Conservation (phyloP, 2,888 invertebrate species). For the Escarpia spicata region DNA sequence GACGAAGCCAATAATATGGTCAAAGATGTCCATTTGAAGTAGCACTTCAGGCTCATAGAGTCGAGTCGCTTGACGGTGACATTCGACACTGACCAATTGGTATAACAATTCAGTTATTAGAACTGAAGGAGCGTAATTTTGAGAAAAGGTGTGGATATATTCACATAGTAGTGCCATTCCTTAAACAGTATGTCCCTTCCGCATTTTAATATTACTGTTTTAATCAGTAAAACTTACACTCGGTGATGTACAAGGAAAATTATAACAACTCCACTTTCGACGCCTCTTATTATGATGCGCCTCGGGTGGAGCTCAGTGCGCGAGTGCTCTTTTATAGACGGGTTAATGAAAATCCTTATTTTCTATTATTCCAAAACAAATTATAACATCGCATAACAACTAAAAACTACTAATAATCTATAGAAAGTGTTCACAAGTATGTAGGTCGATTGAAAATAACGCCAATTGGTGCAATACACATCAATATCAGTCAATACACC, state of each 20-base stretch:
- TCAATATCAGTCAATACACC: not conserved
- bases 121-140: not conserved
- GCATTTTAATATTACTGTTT: not conserved
- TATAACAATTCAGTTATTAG: not conserved
- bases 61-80: conserved; percentile 7
- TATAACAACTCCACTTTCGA: not conserved
- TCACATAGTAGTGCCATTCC: not conserved
- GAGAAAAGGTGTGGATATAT: not conserved
- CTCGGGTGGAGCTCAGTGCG: not conserved
- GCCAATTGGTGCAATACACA: not conserved
- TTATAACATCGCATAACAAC: not conserved
- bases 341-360: not conserved
- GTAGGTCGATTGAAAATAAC: not conserved
- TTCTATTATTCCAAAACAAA: not conserved
- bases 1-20: not conserved
- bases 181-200: not conserved
- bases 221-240: not conserved
- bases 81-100: not conserved
- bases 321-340: not conserved
- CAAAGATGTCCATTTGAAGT: not conserved
- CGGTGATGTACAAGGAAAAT: not conserved
- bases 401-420: not conserved
- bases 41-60: not conserved
- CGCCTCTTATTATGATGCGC: conserved; percentile 11
- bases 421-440: not conserved